A percentile compares a stretch with the other conserved stretches of the same genome.
Conservation (phyloP, 2,113 vertebrate genomes). For the Nothocercus nigrocapillus region DNA sequence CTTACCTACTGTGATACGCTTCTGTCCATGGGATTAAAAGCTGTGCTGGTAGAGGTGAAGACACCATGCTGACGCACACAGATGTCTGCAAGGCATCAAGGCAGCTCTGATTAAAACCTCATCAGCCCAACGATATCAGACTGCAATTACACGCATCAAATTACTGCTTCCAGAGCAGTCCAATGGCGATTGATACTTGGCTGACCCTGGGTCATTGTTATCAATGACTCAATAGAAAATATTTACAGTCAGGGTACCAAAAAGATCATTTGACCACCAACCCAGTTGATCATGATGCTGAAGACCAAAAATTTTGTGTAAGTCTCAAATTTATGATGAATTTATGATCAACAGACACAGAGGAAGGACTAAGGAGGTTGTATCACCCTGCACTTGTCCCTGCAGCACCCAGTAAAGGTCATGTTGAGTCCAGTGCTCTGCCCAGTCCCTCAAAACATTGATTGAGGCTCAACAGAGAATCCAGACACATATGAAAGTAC, state of each 20-base stretch:
- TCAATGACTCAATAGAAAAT: not conserved
- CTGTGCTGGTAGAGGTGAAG: not conserved
- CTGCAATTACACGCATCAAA: not conserved
- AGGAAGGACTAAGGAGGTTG: not conserved
- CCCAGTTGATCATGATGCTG: not conserved
- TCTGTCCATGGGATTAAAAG: not conserved
- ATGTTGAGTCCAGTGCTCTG: not conserved
- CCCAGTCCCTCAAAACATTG: not conserved
- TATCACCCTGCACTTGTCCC: not conserved
- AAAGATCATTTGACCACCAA: not conserved
- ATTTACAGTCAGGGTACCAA: not conserved
- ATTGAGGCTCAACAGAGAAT: not conserved
- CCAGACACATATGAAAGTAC: not conserved
- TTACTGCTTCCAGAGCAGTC: not conserved
- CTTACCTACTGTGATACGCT: not conserved
- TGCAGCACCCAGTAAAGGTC: not conserved
- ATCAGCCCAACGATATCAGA: not conserved
- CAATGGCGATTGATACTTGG: not conserved
- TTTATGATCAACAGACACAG: not conserved
- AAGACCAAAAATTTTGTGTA: not conserved
- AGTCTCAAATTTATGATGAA: not conserved
- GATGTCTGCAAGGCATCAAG: rapidly evolving
- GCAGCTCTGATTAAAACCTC: not conserved
- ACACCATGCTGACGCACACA: not conserved
- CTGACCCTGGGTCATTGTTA: not conserved